phyloP scores from a whole-genome alignment of 2,113 vertebrate species.

The Nothocercus julius region DNA sequence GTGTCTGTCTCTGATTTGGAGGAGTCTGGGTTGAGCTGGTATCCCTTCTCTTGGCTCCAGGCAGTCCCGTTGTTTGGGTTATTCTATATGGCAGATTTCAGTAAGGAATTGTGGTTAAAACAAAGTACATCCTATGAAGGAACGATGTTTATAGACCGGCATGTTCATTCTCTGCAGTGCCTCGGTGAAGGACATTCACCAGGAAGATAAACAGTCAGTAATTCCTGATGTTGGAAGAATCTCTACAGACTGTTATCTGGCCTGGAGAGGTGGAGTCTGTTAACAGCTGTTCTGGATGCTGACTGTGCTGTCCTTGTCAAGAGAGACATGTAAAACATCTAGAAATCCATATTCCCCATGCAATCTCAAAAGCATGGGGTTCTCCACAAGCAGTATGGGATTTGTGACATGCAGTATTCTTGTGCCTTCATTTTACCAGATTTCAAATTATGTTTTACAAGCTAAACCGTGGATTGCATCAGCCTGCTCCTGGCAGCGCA shows the following conservation, averaged over 20 bases:
- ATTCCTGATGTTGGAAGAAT: neutral
- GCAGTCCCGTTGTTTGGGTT: neutral
- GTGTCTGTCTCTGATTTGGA: neutral
- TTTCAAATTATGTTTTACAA: neutral
- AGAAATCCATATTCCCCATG: accelerated
- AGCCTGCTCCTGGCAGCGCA: neutral
- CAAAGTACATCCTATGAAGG: neutral
- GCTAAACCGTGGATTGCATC: neutral
- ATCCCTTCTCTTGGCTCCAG: neutral
- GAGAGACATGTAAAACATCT: accelerated
- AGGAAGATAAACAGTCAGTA: neutral
- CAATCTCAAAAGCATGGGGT: neutral
- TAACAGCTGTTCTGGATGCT: neutral
- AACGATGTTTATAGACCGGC: neutral
- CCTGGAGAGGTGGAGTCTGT: neutral
- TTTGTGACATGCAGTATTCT: neutral
- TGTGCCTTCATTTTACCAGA: neutral
- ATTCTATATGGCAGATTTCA: neutral
- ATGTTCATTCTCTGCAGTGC: neutral
- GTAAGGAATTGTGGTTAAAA: neutral
- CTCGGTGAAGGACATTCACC: neutral
- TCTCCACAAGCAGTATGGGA: neutral
- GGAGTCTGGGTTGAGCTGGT: neutral
- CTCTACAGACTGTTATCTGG: neutral
- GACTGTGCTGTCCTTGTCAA: neutral